Base-by-base conservation (phyloP, 1,140 invertebrate species). In the Danaus plexippus region DNA sequence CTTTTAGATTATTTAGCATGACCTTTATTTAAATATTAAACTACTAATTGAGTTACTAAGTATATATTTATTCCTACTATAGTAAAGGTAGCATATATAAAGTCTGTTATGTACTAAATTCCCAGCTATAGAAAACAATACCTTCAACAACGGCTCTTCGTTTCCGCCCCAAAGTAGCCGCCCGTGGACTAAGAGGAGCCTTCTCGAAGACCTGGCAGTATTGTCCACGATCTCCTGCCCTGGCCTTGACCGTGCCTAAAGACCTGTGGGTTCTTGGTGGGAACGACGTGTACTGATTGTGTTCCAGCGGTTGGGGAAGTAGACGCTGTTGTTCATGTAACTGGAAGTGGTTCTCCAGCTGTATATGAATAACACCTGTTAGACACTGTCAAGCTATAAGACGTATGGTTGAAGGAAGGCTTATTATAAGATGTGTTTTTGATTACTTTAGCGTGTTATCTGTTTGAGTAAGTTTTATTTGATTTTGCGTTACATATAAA, bases 141-240 rank as follows among this genome's bases (percentile, higher is more conserved):
- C 83, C 80, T 65, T 83, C 80, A 62, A 61, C 57, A 60, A 78
- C 77, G 52, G 69, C 62, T 73, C 61, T 74, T 48, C 74, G 80
- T 61, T 82, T 85, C n/a, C 83, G 63, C n/a, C 78, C 78, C n/a
- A 87, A 65, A 0, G 85, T 82, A 0, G 83, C 85, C 6, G 85
- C 73, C 49, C 78, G 63, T 4, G 84, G 85, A 60, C 83, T 84
- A 7, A 75, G 12, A 3, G 84, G 85, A 2, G 73, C 79, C 59
- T 77, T 70, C 56, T 88, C 84, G 59, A 88, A 87, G 7, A 88
- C 87, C 73, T 88, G 85, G 9, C 81, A 83, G 50, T 85, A 88
- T 55, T 87, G 81, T 11, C 84, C 85, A 22, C 73, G 64, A 54
- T 85, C 79, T 11, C 79, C 81, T 52, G 80, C 83, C 49, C 67